A percentile compares a stretch with the other conserved stretches of the same genome.
Evolutionary conservation across 2,888 invertebrate species (phyloP).

Genomic region (Lacanobia wlatinum): DNA sequence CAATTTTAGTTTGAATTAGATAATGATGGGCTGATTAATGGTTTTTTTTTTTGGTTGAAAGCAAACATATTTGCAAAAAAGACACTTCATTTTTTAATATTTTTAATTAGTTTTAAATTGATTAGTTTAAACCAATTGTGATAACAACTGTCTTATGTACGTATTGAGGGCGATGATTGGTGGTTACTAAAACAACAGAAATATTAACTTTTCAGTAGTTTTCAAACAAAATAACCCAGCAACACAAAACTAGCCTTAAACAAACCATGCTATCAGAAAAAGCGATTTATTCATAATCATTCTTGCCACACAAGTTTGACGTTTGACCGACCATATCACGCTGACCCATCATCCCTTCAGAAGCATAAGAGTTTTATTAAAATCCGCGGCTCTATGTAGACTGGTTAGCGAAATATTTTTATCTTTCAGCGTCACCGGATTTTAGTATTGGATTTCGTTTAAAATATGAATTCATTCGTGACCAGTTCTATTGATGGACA

Average conservation of each 20-base stretch:
- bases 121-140: too few species aligned
- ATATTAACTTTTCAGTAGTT: neutral
- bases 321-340: constrained; percentile 15
- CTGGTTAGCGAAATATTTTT: constrained; percentile 50
- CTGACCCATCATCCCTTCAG: constrained; percentile 2
- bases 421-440: constrained; percentile 58
- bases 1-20: too few species aligned
- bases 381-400: constrained; percentile 24
- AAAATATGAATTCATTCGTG: constrained; percentile 38
- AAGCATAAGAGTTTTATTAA: constrained; percentile 27
- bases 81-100: too few species aligned
- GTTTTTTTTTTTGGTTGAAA: too few species aligned
- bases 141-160: too few species aligned
- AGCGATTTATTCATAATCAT: neutral
- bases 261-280: neutral
- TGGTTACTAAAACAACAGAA: too few species aligned
- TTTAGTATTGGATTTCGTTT: constrained; percentile 49
- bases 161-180: too few species aligned
- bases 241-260: constrained; percentile 2
- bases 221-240: neutral
- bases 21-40: too few species aligned
- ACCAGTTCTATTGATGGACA: constrained; percentile 4
- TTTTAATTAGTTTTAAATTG: too few species aligned
- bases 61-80: too few species aligned
- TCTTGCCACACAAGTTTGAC: constrained; percentile 5